Conservation (phyloP, 2,888 invertebrate genomes). For the Athalia cordata region DNA sequence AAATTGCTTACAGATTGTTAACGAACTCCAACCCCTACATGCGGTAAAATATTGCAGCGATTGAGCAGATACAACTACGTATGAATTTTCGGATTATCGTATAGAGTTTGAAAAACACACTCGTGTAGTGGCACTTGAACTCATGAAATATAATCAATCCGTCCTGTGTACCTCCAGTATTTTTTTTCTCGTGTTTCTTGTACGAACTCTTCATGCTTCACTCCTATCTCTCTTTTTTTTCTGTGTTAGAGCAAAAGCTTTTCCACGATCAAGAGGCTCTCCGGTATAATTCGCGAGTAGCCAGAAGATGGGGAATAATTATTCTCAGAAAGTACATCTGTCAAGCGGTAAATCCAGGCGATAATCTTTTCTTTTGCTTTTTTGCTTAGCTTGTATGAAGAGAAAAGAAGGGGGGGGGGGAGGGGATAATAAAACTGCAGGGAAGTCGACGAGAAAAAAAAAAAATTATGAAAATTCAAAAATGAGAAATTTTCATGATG, state of each 20-base stretch:
- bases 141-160: too few species aligned
- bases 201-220: not conserved
- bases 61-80: too few species aligned
- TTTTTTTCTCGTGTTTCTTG: not conserved
- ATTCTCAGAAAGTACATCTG: conserved; percentile 27
- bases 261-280: not conserved
- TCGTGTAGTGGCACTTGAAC: too few species aligned
- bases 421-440: too few species aligned
- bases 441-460: not conserved
- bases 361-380: conserved; percentile 20
- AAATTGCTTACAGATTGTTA: conserved; percentile 27
- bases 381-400: not conserved
- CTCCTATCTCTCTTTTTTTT: not conserved
- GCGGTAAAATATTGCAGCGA: not conserved
- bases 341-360: conserved; percentile 11
- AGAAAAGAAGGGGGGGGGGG: too few species aligned
- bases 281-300: not conserved
- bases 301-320: conserved; percentile 6
- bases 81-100: too few species aligned
- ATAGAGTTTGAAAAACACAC: too few species aligned
- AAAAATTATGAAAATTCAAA: too few species aligned
- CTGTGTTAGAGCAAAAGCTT: not conserved
- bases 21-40: not conserved
- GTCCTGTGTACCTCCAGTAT: not conserved
- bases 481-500: too few species aligned